Percentiles rank a stretch among this genome's conserved stretches.
Evolutionary conservation across 2,888 invertebrate species (phyloP).

Genomic region (Sphaeridia pumilis): DNA sequence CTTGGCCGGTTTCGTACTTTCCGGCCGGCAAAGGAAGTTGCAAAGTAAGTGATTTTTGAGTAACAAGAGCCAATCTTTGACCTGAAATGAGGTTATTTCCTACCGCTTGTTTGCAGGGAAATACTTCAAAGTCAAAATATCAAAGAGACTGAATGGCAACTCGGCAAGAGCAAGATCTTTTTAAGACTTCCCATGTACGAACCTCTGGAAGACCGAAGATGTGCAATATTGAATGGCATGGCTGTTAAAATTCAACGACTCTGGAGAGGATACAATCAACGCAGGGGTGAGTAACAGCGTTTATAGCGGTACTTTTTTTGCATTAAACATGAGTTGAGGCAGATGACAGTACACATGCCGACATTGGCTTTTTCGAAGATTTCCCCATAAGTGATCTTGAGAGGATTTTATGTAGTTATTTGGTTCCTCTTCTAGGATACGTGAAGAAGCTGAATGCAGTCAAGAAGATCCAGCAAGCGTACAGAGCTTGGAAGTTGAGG

Average conservation of each 20-base stretch:
- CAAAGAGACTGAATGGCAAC: constrained; percentile 70
- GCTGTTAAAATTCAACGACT: constrained; percentile 63
- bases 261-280: constrained; percentile 55
- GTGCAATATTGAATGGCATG: constrained; percentile 54
- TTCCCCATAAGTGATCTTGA: not conserved
- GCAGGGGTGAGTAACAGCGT: constrained; percentile 44
- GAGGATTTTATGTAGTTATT: not conserved
- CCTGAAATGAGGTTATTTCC: too few relatives aligned
- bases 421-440: constrained; percentile 45
- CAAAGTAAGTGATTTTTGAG: constrained; percentile 41
- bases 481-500: constrained; percentile 71
- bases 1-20: constrained; percentile 47
- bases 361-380: too few relatives aligned
- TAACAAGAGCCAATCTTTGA: too few relatives aligned
- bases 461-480: constrained; percentile 67
- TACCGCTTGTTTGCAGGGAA: constrained; percentile 37
- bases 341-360: too few relatives aligned
- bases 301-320: not conserved
- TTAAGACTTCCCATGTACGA: constrained; percentile 68
- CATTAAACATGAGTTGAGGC: not conserved
- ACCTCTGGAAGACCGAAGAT: constrained; percentile 67
- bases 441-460: constrained; percentile 53
- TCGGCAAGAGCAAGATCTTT: constrained; percentile 76
- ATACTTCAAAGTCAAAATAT: constrained; percentile 55
- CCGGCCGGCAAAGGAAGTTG: constrained; percentile 38